Base-by-base conservation (phyloP, 2,888 invertebrate genomes). In the Dichetophora obliterata region DNA sequence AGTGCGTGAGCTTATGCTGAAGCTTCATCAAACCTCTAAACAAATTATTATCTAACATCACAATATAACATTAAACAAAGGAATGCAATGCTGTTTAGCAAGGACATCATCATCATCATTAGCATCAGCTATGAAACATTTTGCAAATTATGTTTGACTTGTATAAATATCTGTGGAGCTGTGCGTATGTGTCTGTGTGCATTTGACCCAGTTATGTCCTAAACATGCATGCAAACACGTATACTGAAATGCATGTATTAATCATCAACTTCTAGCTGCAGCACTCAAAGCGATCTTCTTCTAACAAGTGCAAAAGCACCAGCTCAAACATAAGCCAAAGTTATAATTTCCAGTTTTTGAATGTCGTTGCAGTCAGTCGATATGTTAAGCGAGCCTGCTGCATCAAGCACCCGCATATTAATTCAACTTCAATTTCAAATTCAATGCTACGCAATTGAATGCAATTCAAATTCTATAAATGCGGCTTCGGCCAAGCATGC, bases 201-300 rank as follows among this genome's bases (percentile, higher is more conserved):
- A 37, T 22, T 31, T 71, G 71, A 71, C 71, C 71, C 43, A 71
- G 71, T 57, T 71, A n/a, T 57, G 57, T 70, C 37, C 34, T 16
- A 19, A 22, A 43, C 74, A 59, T 27, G 19, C 70, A 59, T 31
- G 48, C 19, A 19, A 22, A 43, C 74, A 59, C 19, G 19, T 66
- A 59, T 31, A 54, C 19, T 61, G 9, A 59, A 57, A 66, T 31
- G 69, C 54, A 27, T 54, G 52, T 34, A 54, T 76, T 73, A 77
- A 75, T 74, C 76, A 78, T 70, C 71, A 76, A 61, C 79, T 71
- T 65, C 66, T 74, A 77, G 69, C 48, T 72, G 59, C 37, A 65
- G 52, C 63, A 59, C 72, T 68, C 11, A 54, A 37, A 34, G 19
- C 19, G 71, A 71, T 43, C 34, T 71, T 19, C 71, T 11, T 22